A percentile compares a stretch with the other conserved stretches of the same genome.
Evolutionary conservation across 2,888 invertebrate species (phyloP).

Genomic region (Ophioninae sp.): DNA sequence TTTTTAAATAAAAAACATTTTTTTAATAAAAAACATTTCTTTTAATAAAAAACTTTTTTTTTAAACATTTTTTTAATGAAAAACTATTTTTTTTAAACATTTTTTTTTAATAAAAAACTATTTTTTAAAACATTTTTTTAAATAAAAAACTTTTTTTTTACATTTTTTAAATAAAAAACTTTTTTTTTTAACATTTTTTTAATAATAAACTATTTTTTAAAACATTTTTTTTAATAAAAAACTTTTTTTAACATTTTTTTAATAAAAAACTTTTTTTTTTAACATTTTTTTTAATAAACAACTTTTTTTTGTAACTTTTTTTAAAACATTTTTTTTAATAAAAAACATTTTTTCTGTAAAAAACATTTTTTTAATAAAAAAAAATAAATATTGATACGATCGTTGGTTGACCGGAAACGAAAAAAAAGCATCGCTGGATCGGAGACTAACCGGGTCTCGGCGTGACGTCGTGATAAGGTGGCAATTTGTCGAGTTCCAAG

Average conservation of each 20-base stretch:
- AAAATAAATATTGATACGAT: background rate
- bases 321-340: too few relatives aligned
- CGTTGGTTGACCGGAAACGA: background rate
- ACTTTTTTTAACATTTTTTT: background rate
- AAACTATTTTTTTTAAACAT: too few relatives aligned
- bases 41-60: too few relatives aligned
- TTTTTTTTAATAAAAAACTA: background rate
- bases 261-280: too few relatives aligned
- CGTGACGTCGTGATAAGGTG: constrained; percentile 80
- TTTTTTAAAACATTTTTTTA: too few relatives aligned
- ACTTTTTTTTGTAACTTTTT: too few relatives aligned
- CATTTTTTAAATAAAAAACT: background rate
- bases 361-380: too few relatives aligned
- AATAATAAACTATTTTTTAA: background rate
- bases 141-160: background rate
- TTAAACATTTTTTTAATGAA: too few relatives aligned
- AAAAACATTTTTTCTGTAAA: too few relatives aligned
- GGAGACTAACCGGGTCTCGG: constrained; percentile 77
- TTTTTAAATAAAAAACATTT: background rate
- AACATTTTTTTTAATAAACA: too few relatives aligned
- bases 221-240: too few relatives aligned
- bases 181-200: too few relatives aligned
- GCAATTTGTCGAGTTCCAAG: constrained; percentile 79
- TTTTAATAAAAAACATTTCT: background rate
- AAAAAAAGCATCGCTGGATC: background rate